Evolutionary conservation across 2,113 vertebrate genomes (phyloP).

Genomic region (Platysternon megacephalum): DNA sequence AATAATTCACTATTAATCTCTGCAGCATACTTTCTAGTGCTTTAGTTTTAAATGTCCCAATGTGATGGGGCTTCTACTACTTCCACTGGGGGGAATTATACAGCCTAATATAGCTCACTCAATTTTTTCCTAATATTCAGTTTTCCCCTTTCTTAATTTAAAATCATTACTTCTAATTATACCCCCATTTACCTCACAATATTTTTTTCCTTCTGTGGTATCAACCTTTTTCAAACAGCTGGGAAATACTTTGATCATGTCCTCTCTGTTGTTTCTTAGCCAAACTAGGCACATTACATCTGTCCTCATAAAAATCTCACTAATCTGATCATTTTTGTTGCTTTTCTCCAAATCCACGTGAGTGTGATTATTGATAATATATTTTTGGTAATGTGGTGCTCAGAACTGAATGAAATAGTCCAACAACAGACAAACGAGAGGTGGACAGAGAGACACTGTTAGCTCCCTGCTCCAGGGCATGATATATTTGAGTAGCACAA

Average conservation of each 20-base stretch:
- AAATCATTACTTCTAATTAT: not conserved
- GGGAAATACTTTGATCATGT: not conserved
- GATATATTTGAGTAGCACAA: not conserved
- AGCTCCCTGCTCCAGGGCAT: not conserved
- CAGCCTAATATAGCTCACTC: not conserved
- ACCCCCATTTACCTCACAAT: not conserved
- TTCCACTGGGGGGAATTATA: not conserved
- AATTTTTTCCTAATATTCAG: not conserved
- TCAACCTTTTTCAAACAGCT: not conserved
- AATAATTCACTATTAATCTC: not conserved
- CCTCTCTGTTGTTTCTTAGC: not conserved
- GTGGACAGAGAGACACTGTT: not conserved
- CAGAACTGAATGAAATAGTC: not conserved
- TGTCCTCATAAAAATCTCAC: not conserved
- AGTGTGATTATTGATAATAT: not conserved
- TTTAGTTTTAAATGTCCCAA: not conserved
- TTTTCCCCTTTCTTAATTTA: not conserved
- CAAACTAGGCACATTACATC: not conserved
- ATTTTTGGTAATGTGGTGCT: not conserved
- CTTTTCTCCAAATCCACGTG: not conserved
- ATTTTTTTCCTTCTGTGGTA: not conserved
- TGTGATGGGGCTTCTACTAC: not conserved
- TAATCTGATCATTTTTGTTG: not conserved
- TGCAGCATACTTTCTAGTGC: not conserved
- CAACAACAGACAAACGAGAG: not conserved